Conservation (phyloP, 1,140 invertebrate genomes). For the Amyelois transitella region DNA sequence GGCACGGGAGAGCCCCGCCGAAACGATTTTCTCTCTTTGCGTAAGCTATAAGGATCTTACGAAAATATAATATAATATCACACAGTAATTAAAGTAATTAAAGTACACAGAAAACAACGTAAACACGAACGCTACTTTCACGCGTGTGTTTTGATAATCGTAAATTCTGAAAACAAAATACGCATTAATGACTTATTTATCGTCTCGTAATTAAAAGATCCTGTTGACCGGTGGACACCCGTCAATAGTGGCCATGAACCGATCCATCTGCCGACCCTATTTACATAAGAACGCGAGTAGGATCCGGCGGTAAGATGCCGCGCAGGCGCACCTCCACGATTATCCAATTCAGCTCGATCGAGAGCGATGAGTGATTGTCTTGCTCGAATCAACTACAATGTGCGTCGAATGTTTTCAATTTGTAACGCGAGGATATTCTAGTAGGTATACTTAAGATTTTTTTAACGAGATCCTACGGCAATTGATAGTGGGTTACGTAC, state of each 20-base stretch:
- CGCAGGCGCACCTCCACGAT: conserved; percentile 37
- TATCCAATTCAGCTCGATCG: conserved; percentile 61
- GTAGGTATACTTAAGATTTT: neutral
- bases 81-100: too few relatives aligned
- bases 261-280: conserved; percentile 25
- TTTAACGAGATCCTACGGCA: too few relatives aligned
- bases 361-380: conserved; percentile 49
- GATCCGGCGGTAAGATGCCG: conserved; percentile 32
- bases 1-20: too few relatives aligned
- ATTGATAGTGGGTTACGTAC: too few relatives aligned
- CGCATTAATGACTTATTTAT: neutral
- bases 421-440: neutral
- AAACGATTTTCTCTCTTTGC: too few relatives aligned
- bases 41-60: too few relatives aligned
- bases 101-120: too few relatives aligned
- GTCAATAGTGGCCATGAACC: conserved; percentile 23
- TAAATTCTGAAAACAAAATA: too few relatives aligned
- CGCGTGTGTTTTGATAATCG: too few relatives aligned
- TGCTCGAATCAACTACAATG: neutral
- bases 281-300: conserved; percentile 50
- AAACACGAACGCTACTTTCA: too few relatives aligned
- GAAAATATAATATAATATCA: too few relatives aligned
- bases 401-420: neutral
- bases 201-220: neutral
- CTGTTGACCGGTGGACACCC: neutral